Conservation (phyloP, 2,888 invertebrate species). For the Carpatolechia fugitivella region DNA sequence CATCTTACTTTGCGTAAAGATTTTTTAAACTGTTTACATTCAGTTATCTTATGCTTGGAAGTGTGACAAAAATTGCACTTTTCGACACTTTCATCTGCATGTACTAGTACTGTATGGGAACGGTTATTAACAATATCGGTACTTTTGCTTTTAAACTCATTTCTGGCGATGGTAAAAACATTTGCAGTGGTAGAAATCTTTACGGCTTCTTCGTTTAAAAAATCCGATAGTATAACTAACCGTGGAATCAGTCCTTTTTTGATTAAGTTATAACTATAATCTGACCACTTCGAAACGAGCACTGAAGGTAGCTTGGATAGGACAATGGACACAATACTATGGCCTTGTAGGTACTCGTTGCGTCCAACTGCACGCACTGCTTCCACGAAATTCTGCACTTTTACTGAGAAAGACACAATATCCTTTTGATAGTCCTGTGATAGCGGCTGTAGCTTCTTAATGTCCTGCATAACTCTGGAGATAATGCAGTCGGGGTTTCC, state of each 20-base stretch:
- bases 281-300: no score
- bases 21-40: no score
- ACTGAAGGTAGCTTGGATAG: no score
- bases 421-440: slow-evolving; percentile 9
- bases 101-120: neutral
- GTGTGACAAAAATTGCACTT: no score
- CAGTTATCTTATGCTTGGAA: no score
- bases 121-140: neutral
- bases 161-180: neutral
- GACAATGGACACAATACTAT: slow-evolving; percentile 17
- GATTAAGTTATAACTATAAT: slow-evolving; percentile 28
- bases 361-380: no score
- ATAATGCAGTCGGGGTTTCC: no score
- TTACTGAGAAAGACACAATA: slow-evolving; percentile 11
- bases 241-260: no score
- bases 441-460: no score
- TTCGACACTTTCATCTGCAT: neutral
- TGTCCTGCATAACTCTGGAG: no score
- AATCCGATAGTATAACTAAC: slow-evolving; percentile 26
- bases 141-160: no score
- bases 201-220: slow-evolving; percentile 25
- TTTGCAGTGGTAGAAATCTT: neutral
- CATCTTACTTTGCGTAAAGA: no score
- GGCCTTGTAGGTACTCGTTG: slow-evolving; percentile 23
- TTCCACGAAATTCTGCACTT: slow-evolving; percentile 13